Percentiles rank a stretch among this genome's conserved stretches.
Evolutionary conservation across 2,888 invertebrate species (phyloP).

Genomic region (Vannuccia rotundouncinata): DNA sequence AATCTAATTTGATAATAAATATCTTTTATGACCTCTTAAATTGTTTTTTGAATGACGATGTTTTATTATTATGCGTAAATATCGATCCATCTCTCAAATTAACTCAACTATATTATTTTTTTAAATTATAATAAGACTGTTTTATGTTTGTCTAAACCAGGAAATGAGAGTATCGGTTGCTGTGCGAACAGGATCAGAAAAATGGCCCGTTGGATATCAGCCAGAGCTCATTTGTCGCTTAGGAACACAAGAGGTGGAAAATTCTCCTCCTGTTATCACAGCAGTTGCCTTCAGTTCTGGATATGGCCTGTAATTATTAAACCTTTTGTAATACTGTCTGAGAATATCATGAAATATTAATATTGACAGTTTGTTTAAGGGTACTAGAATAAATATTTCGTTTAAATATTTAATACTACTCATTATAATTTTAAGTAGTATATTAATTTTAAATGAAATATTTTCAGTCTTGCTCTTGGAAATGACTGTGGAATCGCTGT

Average conservation of each 20-base stretch:
- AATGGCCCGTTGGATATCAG: constrained; percentile 89
- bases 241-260: constrained; percentile 67
- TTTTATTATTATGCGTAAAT: too few species aligned
- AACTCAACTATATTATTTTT: too few species aligned
- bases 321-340: background rate
- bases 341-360: background rate
- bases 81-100: too few species aligned
- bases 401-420: background rate
- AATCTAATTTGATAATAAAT: too few species aligned
- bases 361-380: constrained; percentile 47
- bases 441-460: background rate
- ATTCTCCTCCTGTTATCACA: constrained; percentile 76
- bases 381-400: too few species aligned
- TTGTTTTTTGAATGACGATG: too few species aligned
- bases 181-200: constrained; percentile 70
- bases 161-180: constrained; percentile 47
- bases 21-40: too few species aligned
- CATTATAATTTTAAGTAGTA: background rate
- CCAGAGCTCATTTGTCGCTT: constrained; percentile 87
- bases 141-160: too few species aligned
- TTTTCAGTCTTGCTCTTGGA: constrained; percentile 83
- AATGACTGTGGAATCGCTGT: constrained; percentile 91
- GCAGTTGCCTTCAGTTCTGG: constrained; percentile 88
- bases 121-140: too few species aligned
- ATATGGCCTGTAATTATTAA: constrained; percentile 82